A percentile compares a stretch with the other conserved stretches of the same genome.
phyloP scores from a whole-genome alignment of 2,888 invertebrate species.

The Drosophila melanosoma region DNA sequence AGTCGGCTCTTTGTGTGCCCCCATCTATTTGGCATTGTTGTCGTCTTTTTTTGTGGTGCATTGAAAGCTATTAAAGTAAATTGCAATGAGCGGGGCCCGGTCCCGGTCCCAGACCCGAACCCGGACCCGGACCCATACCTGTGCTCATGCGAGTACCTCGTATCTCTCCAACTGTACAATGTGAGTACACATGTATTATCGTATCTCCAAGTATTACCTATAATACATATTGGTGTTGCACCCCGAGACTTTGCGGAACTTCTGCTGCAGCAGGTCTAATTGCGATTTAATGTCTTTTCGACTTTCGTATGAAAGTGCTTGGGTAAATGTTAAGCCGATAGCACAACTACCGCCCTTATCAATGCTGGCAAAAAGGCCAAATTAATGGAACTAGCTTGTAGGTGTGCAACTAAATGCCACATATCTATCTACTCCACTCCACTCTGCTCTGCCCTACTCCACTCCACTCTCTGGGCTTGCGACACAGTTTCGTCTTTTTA shows the following conservation, averaged over 20 bases:
- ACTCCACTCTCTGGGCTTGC: conserved; percentile 2
- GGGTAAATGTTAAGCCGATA: conserved; percentile 61
- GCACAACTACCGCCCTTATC: conserved; percentile 50
- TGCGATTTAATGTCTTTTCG: conserved; percentile 80
- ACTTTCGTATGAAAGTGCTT: conserved; percentile 62
- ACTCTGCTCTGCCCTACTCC: background rate
- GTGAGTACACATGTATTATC: conserved; percentile 23
- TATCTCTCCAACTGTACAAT: conserved; percentile 20
- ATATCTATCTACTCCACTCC: background rate
- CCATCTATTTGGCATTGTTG: conserved; percentile 40
- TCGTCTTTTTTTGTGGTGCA: conserved; percentile 57
- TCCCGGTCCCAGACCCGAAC: conserved; percentile 6
- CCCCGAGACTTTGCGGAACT: conserved; percentile 29
- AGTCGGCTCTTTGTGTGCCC: conserved; percentile 51
- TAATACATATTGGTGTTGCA: conserved; percentile 26
- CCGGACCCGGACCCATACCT: conserved; percentile 9
- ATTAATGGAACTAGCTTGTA: conserved; percentile 65
- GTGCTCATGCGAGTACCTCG: conserved; percentile 15
- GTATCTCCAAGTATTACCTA: conserved; percentile 29
- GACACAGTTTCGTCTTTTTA: conserved; percentile 4
- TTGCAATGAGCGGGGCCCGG: conserved; percentile 59
- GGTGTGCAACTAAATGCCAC: conserved; percentile 28
- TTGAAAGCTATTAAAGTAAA: conserved; percentile 78
- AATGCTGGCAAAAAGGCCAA: conserved; percentile 42
- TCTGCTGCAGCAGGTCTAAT: conserved; percentile 68